A percentile compares a stretch with the other conserved stretches of the same genome.
Evolutionary conservation across 2,797 vertebrate genomes (phyloP).

Genomic region (Darevskia nairensis): DNA sequence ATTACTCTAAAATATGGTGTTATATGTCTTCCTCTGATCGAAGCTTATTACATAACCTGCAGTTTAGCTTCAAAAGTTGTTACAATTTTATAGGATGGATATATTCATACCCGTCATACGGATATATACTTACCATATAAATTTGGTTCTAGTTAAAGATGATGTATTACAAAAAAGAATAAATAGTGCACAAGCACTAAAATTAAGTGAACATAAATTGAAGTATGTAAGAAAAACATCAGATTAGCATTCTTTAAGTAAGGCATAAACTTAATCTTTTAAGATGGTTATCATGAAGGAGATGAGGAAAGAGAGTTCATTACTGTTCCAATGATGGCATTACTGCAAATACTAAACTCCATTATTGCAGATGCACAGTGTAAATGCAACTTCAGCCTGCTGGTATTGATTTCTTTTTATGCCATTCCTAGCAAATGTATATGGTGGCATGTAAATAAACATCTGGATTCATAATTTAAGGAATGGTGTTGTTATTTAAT

Average conservation of each 20-base stretch:
- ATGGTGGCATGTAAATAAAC: conserved; percentile 36
- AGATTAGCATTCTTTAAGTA: conserved; percentile 40
- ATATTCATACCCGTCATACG: conserved; percentile 13
- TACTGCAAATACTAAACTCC: neutral
- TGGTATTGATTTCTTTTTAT: conserved; percentile 43
- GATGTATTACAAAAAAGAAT: conserved; percentile 20
- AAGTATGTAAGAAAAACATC: conserved; percentile 21
- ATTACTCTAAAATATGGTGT: conserved; percentile 46
- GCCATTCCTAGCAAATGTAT: conserved; percentile 17
- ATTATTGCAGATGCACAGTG: conserved; percentile 21
- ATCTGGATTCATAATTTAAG: conserved; percentile 45
- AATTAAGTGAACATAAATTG: conserved; percentile 43
- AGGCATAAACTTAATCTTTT: conserved; percentile 48
- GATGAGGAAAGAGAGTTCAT: conserved; percentile 20
- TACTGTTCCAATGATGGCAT: conserved; percentile 36
- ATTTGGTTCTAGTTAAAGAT: conserved; percentile 19
- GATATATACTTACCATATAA: conserved; percentile 17
- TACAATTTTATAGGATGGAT: conserved; percentile 13
- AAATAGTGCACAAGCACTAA: conserved; percentile 28
- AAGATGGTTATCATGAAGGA: conserved; percentile 13
- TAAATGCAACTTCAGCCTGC: conserved; percentile 29
- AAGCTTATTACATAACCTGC: conserved; percentile 48
- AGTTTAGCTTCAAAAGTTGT: conserved; percentile 30
- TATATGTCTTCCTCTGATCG: conserved; percentile 45
- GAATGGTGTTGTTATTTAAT: conserved; percentile 34